phyloP scores from a whole-genome alignment of 2,113 vertebrate species.

The Tapirus terrestris region DNA sequence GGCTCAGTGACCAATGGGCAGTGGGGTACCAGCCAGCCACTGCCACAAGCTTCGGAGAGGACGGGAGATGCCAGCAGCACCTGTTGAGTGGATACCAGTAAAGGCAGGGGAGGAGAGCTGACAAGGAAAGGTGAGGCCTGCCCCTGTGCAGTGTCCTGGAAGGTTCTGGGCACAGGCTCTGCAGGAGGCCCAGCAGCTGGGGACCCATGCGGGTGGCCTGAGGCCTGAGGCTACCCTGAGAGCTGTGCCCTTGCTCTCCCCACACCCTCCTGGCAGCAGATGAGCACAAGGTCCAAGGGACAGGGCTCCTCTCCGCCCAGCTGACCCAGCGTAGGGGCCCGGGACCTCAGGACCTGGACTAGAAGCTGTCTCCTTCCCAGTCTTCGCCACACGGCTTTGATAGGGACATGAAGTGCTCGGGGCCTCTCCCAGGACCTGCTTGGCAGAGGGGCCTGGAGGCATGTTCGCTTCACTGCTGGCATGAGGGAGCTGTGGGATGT shows the following conservation, averaged over 20 bases:
- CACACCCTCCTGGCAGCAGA: background rate
- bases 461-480: background rate
- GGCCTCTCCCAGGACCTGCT: background rate
- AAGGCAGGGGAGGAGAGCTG: background rate
- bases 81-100: background rate
- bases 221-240: background rate
- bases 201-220: background rate
- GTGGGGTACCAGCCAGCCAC: background rate
- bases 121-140: too few relatives aligned
- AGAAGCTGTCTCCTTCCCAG: background rate
- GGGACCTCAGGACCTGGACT: fast-evolving
- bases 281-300: background rate
- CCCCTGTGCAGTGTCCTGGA: background rate
- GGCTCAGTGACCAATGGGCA: background rate
- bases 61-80: background rate
- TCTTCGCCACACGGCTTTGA: background rate
- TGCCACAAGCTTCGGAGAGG: background rate
- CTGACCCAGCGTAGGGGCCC: background rate
- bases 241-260: background rate
- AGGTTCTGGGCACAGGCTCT: background rate
- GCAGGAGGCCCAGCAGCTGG: background rate
- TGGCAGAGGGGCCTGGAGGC: background rate
- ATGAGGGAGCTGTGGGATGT: background rate
- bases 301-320: too few relatives aligned
- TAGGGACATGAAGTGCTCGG: background rate